phyloP scores from a whole-genome alignment of 2,797 vertebrate genomes.

The Phaenicophaeus curvirostris region DNA sequence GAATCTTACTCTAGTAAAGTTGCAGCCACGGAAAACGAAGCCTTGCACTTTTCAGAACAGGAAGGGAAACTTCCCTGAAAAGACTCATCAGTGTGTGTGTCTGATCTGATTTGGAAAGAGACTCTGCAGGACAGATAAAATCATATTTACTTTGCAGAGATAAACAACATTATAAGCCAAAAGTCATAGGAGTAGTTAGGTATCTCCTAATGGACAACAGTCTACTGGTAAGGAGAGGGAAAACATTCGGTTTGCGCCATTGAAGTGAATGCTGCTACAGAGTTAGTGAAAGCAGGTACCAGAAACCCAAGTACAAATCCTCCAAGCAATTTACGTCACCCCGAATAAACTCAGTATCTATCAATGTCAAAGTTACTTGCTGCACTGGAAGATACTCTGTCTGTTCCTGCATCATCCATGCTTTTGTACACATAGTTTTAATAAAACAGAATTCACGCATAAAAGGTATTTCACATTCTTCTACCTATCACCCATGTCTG shows the following conservation, averaged over 20 bases:
- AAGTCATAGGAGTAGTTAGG: background rate
- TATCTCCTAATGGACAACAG: background rate
- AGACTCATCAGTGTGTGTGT: background rate
- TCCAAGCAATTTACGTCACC: background rate
- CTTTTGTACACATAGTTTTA: background rate
- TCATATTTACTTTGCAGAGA: background rate
- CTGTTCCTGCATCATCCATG: background rate
- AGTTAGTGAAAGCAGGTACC: background rate
- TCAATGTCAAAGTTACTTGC: background rate
- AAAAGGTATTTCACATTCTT: background rate
- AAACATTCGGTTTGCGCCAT: background rate
- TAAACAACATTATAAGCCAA: background rate
- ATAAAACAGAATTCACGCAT: background rate
- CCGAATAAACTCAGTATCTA: background rate
- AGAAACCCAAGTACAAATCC: background rate
- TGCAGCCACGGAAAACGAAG: background rate
- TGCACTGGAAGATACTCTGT: background rate
- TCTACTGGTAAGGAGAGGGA: background rate
- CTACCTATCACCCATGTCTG: background rate
- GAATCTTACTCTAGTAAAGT: background rate
- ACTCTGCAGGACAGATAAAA: background rate
- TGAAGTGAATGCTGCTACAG: rapidly evolving
- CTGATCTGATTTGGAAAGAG: background rate
- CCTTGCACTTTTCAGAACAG: background rate
- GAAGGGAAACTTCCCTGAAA: background rate